Conservation (phyloP, 2,888 invertebrate species). For the Epinotia brunnichana region DNA sequence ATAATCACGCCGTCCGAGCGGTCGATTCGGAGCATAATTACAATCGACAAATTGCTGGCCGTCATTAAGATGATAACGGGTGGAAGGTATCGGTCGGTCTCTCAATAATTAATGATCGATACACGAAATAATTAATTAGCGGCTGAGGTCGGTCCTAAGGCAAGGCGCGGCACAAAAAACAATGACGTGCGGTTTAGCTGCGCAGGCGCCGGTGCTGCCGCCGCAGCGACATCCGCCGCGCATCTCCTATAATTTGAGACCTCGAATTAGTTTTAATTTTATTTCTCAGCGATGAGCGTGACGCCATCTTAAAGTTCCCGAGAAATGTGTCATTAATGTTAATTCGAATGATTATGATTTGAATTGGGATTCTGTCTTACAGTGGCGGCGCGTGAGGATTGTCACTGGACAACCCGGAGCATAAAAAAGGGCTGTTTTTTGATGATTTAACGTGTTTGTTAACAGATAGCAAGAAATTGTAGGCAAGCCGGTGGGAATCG, state of each 20-base stretch:
- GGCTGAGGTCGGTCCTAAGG: slow-evolving; percentile 68
- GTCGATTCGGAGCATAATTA: slow-evolving; percentile 80
- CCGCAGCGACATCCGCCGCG: slow-evolving; percentile 78
- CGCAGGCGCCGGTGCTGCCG: slow-evolving; percentile 72
- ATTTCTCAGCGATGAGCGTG: slow-evolving; percentile 78
- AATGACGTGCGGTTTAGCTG: slow-evolving; percentile 82
- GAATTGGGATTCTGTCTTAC: slow-evolving; percentile 35
- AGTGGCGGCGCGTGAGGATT: too few species aligned
- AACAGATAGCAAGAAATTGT: too few species aligned
- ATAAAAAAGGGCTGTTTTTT: too few species aligned
- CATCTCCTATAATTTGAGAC: slow-evolving; percentile 81
- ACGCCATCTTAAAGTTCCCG: slow-evolving; percentile 71
- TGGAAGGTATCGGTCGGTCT: slow-evolving; percentile 68
- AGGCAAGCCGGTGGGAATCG: too few species aligned
- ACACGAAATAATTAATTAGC: slow-evolving; percentile 84
- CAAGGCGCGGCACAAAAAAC: slow-evolving; percentile 79
- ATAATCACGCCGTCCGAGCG: slow-evolving; percentile 73
- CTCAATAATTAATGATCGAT: slow-evolving; percentile 82
- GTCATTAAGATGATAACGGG: slow-evolving; percentile 79
- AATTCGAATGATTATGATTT: slow-evolving; percentile 74
- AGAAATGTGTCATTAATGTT: slow-evolving; percentile 82
- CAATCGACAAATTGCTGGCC: slow-evolving; percentile 80
- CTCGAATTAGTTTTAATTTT: slow-evolving; percentile 82
- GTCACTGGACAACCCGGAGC: too few species aligned
- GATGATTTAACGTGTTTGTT: too few species aligned